Base-by-base conservation (phyloP, 2,113 vertebrate genomes). In the Sphaerodactylus townsendi region DNA sequence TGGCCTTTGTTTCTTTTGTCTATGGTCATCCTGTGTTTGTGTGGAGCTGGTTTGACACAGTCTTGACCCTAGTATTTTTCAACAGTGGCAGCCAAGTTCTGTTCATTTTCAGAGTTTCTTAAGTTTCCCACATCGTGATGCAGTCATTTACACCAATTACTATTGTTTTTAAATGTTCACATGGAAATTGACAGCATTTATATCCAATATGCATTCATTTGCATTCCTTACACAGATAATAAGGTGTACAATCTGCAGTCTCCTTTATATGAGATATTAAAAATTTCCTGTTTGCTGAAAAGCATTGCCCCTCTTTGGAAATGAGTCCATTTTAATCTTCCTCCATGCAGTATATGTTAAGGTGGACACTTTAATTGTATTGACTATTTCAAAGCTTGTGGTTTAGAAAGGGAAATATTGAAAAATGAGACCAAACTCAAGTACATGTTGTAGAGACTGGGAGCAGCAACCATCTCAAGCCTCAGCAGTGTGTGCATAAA, bases 341-440 rank as follows among this genome's bases (percentile, higher is more conserved):
- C 25, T 84, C 0, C 19, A 68, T 87, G 30, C 65, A 75, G 15
- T 10, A 3, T 46, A 81, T 66, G 77, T 70, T 64, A 92, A 77
- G 56, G 81, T 1, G 37, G 37, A 73, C 80, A 35, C 85, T 87
- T 77, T 90, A 46, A 65, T 11, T 88, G n/a, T 74, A 83, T 1
- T 13, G 77, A 69, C 90, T 90, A 86, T 84, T 84, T 83, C 44
- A 83, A 53, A 5, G 39, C 33, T 39, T 37, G 72, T n/a, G 64
- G 25, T 17, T 66, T 66, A 74, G 44, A 39, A 83, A 83, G 8
- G 3, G n/a, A 50, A 35, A 69, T 37, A 66, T 30, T 82, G 53
- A 62, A 73, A 62, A 44, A 73, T 25, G 50, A 72, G n/a, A 41
- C 53, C 28, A 64, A 75, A 66, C n/a, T 23, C 21, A 75, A 48